A percentile compares a stretch with the other conserved stretches of the same genome.
These are phyloP conservation scores for Sinonovacula constricta DNA, from an alignment of 1,140 invertebrate genomes.

Conservation along the genomic window DNA sequence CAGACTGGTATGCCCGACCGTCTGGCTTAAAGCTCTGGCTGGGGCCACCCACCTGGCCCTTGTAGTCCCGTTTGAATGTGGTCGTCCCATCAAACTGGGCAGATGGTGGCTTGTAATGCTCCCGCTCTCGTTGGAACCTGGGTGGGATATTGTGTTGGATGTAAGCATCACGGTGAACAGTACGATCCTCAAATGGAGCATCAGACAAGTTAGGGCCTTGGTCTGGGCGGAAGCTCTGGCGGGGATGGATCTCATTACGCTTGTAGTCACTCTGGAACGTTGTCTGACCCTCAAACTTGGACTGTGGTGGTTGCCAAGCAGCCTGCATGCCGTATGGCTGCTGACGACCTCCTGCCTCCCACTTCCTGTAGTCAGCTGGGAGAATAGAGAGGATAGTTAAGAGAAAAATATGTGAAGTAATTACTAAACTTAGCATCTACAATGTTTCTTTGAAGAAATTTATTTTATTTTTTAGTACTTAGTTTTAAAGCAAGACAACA, in stretches of 20 bases:
- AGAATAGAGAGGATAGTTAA: no score
- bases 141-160: slow-evolving; percentile 72
- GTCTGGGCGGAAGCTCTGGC: slow-evolving; percentile 70
- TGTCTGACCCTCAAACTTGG: slow-evolving; percentile 73
- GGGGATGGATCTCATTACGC: slow-evolving; percentile 64
- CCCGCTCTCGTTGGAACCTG: slow-evolving; percentile 62
- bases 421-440: no score
- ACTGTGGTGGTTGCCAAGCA: slow-evolving; percentile 69
- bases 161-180: slow-evolving; percentile 76
- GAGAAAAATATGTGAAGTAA: no score
- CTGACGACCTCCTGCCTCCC: slow-evolving; percentile 66
- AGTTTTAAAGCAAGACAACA: no score
- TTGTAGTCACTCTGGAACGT: slow-evolving; percentile 75
- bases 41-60: slow-evolving; percentile 63
- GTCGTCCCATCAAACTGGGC: slow-evolving; percentile 75
- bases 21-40: slow-evolving; percentile 71
- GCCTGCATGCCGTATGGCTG: slow-evolving; percentile 59
- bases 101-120: slow-evolving; percentile 64
- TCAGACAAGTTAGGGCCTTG: slow-evolving; percentile 71
- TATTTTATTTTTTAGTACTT: no score
- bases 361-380: slow-evolving; percentile 77
- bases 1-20: slow-evolving; percentile 67
- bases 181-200: slow-evolving; percentile 75
- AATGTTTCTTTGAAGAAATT: no score
- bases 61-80: slow-evolving; percentile 76